Percentiles rank a stretch among this genome's conserved stretches.
Evolutionary conservation across 2,113 vertebrate genomes (phyloP).

Genomic region (Mungos mungo): DNA sequence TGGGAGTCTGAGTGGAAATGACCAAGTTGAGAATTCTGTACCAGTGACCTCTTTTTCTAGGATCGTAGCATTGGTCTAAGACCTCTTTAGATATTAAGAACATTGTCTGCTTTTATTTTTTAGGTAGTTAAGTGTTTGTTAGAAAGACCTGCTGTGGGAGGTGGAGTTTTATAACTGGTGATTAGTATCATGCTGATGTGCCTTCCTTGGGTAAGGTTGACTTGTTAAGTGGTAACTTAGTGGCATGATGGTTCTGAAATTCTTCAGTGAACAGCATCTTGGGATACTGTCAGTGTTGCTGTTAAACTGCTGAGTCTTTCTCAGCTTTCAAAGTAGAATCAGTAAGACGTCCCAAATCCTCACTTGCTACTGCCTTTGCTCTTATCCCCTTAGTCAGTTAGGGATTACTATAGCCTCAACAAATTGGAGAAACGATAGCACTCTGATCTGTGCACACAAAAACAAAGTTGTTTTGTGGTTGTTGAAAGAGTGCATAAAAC

Average conservation of each 20-base stretch:
- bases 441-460: neutral
- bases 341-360: neutral
- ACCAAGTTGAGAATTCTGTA: neutral
- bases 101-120: constrained; percentile 20
- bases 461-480: constrained; percentile 2
- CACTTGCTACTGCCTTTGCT: neutral
- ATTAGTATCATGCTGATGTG: neutral
- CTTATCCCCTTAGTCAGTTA: neutral
- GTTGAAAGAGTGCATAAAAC: neutral
- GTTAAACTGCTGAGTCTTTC: neutral
- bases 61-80: neutral
- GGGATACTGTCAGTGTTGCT: neutral
- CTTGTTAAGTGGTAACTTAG: neutral
- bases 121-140: neutral
- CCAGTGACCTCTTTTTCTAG: constrained; percentile 31
- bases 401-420: neutral
- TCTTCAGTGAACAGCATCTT: neutral
- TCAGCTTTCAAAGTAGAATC: neutral
- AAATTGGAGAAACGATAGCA: neutral
- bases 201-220: neutral
- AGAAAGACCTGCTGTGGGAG: neutral
- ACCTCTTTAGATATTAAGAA: constrained; percentile 24
- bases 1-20: constrained; percentile 10
- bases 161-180: neutral
- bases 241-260: constrained; percentile 18